Evolutionary conservation across 2,797 vertebrate species (phyloP), one percentile per base, ranked within the genome.

Genomic region (Phoebastria nigripes): DNA sequence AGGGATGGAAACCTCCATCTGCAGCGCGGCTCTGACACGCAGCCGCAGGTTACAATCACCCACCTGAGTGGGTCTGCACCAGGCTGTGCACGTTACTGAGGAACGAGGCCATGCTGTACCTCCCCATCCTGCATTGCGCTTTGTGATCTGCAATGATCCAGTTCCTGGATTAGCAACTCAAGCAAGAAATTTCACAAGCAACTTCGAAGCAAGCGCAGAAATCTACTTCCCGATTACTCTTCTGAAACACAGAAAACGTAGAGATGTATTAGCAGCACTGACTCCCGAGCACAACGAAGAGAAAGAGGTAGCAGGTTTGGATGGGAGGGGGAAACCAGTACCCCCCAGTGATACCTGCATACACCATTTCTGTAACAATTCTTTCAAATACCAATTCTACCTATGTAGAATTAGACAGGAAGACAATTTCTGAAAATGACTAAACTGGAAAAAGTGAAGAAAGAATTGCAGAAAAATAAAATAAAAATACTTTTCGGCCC

Each of bases 61-160:
- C 55, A 24, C 24, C 4, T 0, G 16, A 8, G 16, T 1, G 12
- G 31, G 11, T 5, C 9, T 17, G 37, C 42, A 11, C 35, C 22
- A 20, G 35, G 39, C 21, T 66, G 9, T 8, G 15, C 29, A 4
- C 1, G 3, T 3, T 3, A 1, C 5, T 11, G 39, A n/a, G 66
- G 22, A 18, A 24, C 0, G 12, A 5, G n/a, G 28, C 39, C 25
- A 12, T 4, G 1, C 0, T 0, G 25, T 4, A 4, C 24, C 42
- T 6, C 26, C 73, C 44, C 55, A 49, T 2, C 12, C 54, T 71
- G 21, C 37, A 4, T 15, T 26, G 15, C 62, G 11, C 62, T 35
- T 61, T 1, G 3, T 33, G 2, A 12, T 1, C 16, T 15, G 6
- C 56, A 51, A 2, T 3, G 15, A 52, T 28, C 44, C 44, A 3